A percentile compares a stretch with the other conserved stretches of the same genome.
Evolutionary conservation across 2,888 invertebrate species (phyloP).

Genomic region (Anthophora plumipes): DNA sequence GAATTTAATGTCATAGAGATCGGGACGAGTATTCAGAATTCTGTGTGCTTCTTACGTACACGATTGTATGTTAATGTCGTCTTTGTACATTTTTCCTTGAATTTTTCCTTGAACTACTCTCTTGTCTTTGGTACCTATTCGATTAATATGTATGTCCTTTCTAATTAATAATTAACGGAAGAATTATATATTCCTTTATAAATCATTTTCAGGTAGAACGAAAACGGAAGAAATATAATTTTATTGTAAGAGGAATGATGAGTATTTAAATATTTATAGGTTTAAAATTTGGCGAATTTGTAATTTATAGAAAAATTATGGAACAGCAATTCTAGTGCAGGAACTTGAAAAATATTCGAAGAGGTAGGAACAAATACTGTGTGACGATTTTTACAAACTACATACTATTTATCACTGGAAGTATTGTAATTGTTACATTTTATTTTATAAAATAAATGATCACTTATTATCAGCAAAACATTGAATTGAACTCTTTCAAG

Average conservation of each 20-base stretch:
- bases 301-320: too few species aligned
- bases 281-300: background rate
- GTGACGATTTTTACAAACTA: too few species aligned
- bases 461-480: too few species aligned
- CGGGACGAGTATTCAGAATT: background rate
- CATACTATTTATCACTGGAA: too few species aligned
- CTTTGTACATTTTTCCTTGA: background rate
- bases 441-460: too few species aligned
- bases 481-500: too few species aligned
- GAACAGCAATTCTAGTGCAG: too few species aligned
- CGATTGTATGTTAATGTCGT: background rate
- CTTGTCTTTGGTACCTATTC: background rate
- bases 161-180: background rate
- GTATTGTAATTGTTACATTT: too few species aligned
- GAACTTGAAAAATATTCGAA: too few species aligned
- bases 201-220: background rate
- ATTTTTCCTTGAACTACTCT: background rate
- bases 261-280: background rate
- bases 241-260: background rate
- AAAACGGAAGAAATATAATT: background rate
- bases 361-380: too few species aligned
- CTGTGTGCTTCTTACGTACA: too few species aligned
- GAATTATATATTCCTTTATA: background rate
- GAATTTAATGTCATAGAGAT: slow-evolving; percentile 33
- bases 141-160: background rate